phyloP scores from a whole-genome alignment of 2,113 vertebrate species.

The Podarcis cretensis region DNA sequence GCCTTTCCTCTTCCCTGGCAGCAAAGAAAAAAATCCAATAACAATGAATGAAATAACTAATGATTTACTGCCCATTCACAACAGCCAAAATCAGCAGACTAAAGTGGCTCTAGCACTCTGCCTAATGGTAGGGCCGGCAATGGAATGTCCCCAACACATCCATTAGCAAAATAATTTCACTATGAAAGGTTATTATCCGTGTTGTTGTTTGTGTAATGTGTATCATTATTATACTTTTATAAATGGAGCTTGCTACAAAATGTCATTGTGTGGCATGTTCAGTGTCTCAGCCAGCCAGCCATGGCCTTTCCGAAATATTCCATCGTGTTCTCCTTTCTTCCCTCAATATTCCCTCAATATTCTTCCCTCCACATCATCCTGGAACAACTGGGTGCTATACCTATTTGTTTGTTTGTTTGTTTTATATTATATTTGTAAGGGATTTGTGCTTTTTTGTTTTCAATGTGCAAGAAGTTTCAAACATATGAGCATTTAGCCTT shows the following conservation, averaged over 20 bases:
- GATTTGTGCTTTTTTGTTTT: background rate
- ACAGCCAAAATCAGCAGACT: no score
- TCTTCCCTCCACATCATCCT: no score
- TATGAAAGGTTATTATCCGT: background rate
- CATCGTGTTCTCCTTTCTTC: no score
- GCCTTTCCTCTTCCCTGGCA: no score
- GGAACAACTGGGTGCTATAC: background rate
- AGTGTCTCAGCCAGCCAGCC: background rate
- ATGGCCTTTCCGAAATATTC: no score
- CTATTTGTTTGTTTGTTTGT: background rate
- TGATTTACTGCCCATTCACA: no score
- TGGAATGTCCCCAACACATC: no score
- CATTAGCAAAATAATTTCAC: background rate
- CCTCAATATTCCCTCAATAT: no score
- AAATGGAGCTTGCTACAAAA: background rate
- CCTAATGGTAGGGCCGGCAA: no score
- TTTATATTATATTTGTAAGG: background rate
- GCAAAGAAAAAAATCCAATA: no score
- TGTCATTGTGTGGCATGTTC: background rate
- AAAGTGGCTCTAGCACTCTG: no score
- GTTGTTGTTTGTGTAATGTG: background rate
- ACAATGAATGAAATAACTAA: no score
- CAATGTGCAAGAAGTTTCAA: background rate
- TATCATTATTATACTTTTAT: background rate
- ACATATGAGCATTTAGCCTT: background rate